Evolutionary conservation across 2,797 vertebrate genomes (phyloP), one percentile per base, ranked within the genome.

Genomic region (Pseudomugil gertrudae): DNA sequence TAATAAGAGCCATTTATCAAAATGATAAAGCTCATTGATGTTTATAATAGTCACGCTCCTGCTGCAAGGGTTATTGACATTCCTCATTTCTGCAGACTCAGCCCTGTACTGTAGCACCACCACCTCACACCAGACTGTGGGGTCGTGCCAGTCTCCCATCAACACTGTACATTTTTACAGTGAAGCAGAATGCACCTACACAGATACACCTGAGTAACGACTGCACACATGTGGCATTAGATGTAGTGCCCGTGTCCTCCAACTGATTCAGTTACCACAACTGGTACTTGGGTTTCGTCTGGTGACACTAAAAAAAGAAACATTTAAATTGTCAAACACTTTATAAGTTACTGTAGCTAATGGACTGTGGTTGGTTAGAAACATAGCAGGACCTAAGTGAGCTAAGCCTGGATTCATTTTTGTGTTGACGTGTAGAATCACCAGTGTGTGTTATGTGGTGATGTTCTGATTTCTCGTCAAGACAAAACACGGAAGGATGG

Each of bases 11-110:
- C 26, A 15, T 26, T 13, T 50, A 24, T 79, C 43, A 62, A 15
- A 55, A 65, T 57, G 57, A 50, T 29, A 63, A 61, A 66, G 45
- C 69, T 62, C 23, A 61, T 55, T 55, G 26, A 56, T 15, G 63
- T 61, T 51, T 52, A 38, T 51, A 61, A 38, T 51, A 64, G 70
- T 56, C 54, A 32, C 11, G 0, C 21, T 62, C 5, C 23, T 51
- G 56, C 58, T 23, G n/a, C 40, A 60, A 32, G 47, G 59, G 35
- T 30, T 53, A 51, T 43, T 45, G 66, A 30, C 27, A 53, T 24
- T 21, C 14, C 14, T 35, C 17, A 6, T 21, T 19, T 11, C 53
- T 23, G 26, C 0, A 33, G 38, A 33, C 50, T 14, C 54, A 30
- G 38, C 32, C 64, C 19, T 36, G 13, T 59, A 61, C 35, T 36